Evolutionary conservation across 2,888 invertebrate genomes (phyloP), one percentile per base, ranked within the genome.

Genomic region (Liopterus haemorrhoidalis): DNA sequence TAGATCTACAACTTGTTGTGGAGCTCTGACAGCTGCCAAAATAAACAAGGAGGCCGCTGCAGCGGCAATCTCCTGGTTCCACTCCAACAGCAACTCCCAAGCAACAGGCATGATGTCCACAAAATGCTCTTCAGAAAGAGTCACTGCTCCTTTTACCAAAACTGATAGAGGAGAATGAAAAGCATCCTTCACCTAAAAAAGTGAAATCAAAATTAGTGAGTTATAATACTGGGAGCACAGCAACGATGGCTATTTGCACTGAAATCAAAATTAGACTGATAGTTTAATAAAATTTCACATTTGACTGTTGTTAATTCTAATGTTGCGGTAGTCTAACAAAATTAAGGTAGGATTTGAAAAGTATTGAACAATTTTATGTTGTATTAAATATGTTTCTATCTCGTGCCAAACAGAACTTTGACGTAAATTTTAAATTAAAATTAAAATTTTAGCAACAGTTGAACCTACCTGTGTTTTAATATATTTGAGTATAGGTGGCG

Each of bases 41-140:
- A 97, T 90, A 64, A 97, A 94, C 12, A 95, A 71, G 0, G 93
- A 85, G 0, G 94, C 91, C 20, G 89, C 86, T 35, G 85, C 79
- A 0, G 89, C 84, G 24, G 86, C 79, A 5, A 90, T 82, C 65
- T 90, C 89, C 54, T 88, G 78, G 62, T 95, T 95, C n/a, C 82
- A 78, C 62, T 99, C 96, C 28, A 97, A 67, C 4, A 99, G 72
- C 12, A 99, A 73, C 60, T 95, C 91, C 99, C 99, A 99, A 0
- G 94, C 90, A 0, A 93, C 86, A 0, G 91, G 88, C 48, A 96
- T 78, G 24, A 93, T 82, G 56, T 93, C 91, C 2, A 82, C 74
- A 58, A 93, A 91, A 57, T 89, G 74, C 32, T 92, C 93, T 60
- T 93, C 93, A 2, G 81, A 75, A 64, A 97, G 75, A 3, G 93